Base-by-base conservation (phyloP, 2,888 invertebrate genomes). In the Ennomos quercinarius region DNA sequence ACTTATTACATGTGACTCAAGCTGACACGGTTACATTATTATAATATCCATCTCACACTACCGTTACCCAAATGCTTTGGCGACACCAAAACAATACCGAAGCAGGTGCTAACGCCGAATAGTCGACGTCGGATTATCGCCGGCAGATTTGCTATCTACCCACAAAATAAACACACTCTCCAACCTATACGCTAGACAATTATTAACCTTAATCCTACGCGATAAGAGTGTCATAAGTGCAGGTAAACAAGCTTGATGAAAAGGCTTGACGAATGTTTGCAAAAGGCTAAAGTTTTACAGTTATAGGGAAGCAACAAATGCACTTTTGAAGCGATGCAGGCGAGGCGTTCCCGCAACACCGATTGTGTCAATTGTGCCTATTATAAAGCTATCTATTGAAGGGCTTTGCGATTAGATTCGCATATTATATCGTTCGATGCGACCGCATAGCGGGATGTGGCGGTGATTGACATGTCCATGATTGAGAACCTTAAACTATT, bases 361-460 rank as follows among this genome's bases (percentile, higher is more conserved):
- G 64, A 80, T 81, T 86, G 87, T 83, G 69, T 81, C 82, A 83
- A 83, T 86, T 84, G 84, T 83, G 68, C 55, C 17, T 57, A 53
- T 53, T 59, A 47, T 42, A 40, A 17, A 39, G 47, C 38, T 40
- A 47, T 58, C 56, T 57, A 74, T 77, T 77, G 76, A 75, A 70
- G 71, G 70, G 72, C 67, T 66, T 27, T 53, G 72, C 80, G 82
- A 84, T 85, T 83, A 65, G 78, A 78, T 78, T 74, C 82, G 76
- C 78, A 75, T 75, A 72, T 72, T 75, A 72, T 72, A 66, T 9
- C 4, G 35, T 10, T 38, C 8, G 34, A n/a, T 51, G 63, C 53
- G 59, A 42, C 41, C 38, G 50, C 45, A 43, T 67, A 65, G 67
- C 69, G 69, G 69, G 62, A 61, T 36, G n/a, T 46, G 49, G 58